phyloP scores from a whole-genome alignment of 2,797 vertebrate genomes.

The Propithecus deckenii region DNA sequence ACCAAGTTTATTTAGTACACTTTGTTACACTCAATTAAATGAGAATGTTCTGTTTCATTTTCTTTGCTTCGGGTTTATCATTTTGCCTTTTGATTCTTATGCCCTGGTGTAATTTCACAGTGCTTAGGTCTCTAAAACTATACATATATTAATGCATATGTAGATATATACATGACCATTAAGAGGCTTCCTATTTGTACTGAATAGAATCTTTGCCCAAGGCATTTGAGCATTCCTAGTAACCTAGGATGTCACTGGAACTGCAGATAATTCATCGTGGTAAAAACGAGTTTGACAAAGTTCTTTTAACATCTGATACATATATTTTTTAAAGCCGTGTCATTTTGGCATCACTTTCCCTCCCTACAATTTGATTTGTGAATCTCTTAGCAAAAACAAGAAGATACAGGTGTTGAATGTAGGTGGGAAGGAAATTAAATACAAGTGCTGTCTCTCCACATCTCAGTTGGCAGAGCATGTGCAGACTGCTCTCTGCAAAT shows the following conservation, averaged over 20 bases:
- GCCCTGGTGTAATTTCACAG: conserved; percentile 70
- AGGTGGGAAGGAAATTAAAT: neutral
- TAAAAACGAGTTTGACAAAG: neutral
- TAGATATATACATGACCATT: conserved; percentile 29
- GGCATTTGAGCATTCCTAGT: neutral
- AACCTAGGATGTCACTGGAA: neutral
- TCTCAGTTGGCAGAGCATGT: conserved; percentile 13
- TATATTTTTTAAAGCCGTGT: neutral
- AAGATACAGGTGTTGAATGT: neutral
- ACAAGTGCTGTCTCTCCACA: neutral
- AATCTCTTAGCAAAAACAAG: neutral
- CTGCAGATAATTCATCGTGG: neutral
- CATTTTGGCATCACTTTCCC: neutral
- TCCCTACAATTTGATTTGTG: neutral
- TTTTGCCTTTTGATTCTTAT: conserved; percentile 75
- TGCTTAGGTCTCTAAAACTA: conserved; percentile 67
- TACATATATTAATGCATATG: conserved; percentile 64
- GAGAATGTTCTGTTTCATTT: conserved; percentile 78
- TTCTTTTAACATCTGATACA: neutral
- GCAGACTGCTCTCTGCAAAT: conserved; percentile 21
- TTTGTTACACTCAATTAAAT: conserved; percentile 81
- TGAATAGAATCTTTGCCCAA: conserved; percentile 25
- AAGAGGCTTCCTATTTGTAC: neutral
- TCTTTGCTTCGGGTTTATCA: conserved; percentile 72
- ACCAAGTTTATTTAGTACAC: conserved; percentile 76